Percentiles rank a stretch among this genome's conserved stretches.
Conservation (phyloP, 1,140 invertebrate genomes). For the Apis cerana region DNA sequence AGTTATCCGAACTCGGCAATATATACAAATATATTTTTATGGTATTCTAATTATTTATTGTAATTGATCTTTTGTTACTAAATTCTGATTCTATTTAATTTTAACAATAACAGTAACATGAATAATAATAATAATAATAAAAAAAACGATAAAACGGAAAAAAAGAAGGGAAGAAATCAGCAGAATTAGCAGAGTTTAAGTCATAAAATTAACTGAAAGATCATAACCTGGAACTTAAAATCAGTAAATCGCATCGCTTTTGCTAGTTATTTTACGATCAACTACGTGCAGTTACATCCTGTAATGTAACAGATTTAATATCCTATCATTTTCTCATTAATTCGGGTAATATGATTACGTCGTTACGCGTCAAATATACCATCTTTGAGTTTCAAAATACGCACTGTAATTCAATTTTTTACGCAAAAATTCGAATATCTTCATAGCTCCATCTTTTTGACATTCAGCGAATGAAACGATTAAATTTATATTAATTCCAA, state of each 20-base stretch:
- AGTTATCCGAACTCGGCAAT: too few species aligned
- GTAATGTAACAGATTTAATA: constrained; percentile 16
- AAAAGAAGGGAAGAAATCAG: neutral
- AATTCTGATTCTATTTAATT: neutral
- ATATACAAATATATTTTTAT: too few species aligned
- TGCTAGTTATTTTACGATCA: neutral
- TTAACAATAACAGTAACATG: neutral
- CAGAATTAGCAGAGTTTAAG: too few species aligned
- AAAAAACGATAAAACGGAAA: neutral
- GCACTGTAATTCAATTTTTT: neutral
- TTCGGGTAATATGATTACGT: constrained; percentile 24
- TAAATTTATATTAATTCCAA: too few species aligned
- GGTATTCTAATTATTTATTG: too few species aligned
- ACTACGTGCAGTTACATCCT: neutral
- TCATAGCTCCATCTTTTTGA: too few species aligned
- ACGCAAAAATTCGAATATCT: too few species aligned
- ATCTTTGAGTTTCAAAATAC: neutral
- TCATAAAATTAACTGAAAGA: neutral
- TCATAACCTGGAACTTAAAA: neutral
- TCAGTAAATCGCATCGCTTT: neutral
- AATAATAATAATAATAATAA: neutral
- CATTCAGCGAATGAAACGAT: neutral
- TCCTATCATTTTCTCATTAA: constrained; percentile 52
- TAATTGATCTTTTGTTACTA: too few species aligned
- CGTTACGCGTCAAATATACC: too few species aligned